phyloP scores from a whole-genome alignment of 2,888 invertebrate genomes.

The Zhuqinia jingwanae region DNA sequence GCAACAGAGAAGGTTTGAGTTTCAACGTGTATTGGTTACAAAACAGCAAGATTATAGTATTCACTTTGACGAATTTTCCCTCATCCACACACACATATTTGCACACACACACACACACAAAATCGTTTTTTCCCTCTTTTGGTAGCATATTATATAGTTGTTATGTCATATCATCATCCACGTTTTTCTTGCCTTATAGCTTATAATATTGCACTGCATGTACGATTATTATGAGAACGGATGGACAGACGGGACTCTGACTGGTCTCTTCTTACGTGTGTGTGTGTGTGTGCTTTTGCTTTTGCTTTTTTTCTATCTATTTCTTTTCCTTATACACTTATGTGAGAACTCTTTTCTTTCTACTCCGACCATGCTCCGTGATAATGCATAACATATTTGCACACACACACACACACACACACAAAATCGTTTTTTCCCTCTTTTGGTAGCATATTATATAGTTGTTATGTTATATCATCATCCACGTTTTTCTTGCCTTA shows the following conservation, averaged over 20 bases:
- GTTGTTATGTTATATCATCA: background rate
- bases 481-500: background rate
- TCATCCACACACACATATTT: background rate
- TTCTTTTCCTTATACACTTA: conserved; percentile 15
- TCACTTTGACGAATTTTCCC: conserved; percentile 10
- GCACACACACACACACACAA: background rate
- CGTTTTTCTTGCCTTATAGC: background rate
- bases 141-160: background rate
- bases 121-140: background rate
- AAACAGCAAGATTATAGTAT: conserved; percentile 11
- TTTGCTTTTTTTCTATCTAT: conserved; percentile 6
- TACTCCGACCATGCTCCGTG: conserved; percentile 25
- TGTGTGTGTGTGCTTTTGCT: conserved; percentile 5
- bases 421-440: background rate
- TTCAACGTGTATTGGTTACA: conserved; percentile 18
- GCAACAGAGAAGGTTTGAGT: conserved; percentile 3
- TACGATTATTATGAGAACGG: conserved; percentile 10
- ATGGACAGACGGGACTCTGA: conserved; percentile 59
- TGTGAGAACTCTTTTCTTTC: conserved; percentile 18
- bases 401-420: background rate
- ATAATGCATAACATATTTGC: conserved; percentile 55
- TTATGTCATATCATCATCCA: conserved; percentile 6
- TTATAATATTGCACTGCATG: background rate
- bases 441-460: conserved; percentile 7
- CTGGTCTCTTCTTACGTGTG: background rate